phyloP scores from a whole-genome alignment of 2,888 invertebrate species.

The Pristionchus fissidentatus region DNA sequence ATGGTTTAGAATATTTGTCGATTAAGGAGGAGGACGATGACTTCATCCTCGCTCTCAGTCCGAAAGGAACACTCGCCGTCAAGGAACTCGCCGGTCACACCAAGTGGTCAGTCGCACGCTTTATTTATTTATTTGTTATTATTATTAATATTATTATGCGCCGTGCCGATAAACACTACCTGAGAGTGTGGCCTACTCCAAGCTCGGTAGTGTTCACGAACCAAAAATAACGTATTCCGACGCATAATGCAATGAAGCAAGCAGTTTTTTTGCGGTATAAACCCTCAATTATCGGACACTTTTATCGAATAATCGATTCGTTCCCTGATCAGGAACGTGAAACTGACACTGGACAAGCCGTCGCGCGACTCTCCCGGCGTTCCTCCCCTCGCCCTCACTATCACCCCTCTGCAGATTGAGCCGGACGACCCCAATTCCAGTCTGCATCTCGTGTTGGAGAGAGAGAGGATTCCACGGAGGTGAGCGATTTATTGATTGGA shows the following conservation, averaged over 20 bases:
- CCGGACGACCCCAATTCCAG: not conserved
- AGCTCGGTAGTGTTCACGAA: no score
- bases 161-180: no score
- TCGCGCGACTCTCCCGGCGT: not conserved
- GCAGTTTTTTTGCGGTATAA: no score
- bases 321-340: not conserved
- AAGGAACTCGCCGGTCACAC: not conserved
- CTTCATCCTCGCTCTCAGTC: slow-evolving; percentile 7
- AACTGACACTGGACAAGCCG: slow-evolving; percentile 17
- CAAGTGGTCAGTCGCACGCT: slow-evolving; percentile 2
- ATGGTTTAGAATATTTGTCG: no score
- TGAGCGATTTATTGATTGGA: not conserved
- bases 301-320: no score
- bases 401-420: not conserved
- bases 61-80: not conserved
- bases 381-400: not conserved
- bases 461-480: slow-evolving; percentile 15
- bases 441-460: slow-evolving; percentile 18
- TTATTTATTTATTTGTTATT: not conserved
- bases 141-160: no score
- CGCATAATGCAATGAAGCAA: no score
- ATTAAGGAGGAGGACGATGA: slow-evolving; percentile 32
- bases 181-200: no score
- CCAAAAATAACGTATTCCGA: no score
- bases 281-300: no score